These are phyloP conservation scores for Podargus strigoides DNA, from an alignment of 2,797 vertebrate species.

Conservation along the genomic window DNA sequence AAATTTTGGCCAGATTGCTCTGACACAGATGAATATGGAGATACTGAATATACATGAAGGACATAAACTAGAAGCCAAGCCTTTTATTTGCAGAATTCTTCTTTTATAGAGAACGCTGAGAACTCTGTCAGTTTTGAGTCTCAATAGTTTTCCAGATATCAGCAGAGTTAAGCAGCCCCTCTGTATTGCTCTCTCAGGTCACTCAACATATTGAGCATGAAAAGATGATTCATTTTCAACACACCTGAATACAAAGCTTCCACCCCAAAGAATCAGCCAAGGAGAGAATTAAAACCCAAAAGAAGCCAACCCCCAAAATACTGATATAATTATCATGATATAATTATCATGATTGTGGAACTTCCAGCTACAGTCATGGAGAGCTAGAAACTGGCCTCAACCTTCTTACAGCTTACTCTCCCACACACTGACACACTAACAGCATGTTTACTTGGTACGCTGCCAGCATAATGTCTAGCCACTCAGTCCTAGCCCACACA, in stretches of 20 bases:
- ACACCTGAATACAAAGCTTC: neutral
- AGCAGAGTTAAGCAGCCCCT: neutral
- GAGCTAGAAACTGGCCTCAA: neutral
- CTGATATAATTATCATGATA: too few relatives aligned
- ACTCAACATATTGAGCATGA: neutral
- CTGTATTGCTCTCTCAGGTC: neutral
- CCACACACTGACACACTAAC: accelerated
- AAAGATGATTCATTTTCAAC: neutral
- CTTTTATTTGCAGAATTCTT: neutral
- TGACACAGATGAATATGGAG: neutral
- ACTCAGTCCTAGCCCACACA: neutral
- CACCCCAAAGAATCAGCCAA: neutral
- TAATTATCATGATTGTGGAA: neutral
- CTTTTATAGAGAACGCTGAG: neutral
- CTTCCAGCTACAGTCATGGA: neutral
- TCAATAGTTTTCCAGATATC: neutral
- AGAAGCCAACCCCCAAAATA: neutral
- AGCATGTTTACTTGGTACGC: neutral
- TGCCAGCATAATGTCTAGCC: neutral
- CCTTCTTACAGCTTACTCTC: neutral
- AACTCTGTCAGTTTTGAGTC: neutral
- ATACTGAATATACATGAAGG: neutral
- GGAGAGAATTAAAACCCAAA: neutral
- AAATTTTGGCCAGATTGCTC: neutral
- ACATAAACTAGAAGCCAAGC: neutral